Base-by-base conservation (phyloP, 2,113 vertebrate species). In the Nibea coibor region DNA sequence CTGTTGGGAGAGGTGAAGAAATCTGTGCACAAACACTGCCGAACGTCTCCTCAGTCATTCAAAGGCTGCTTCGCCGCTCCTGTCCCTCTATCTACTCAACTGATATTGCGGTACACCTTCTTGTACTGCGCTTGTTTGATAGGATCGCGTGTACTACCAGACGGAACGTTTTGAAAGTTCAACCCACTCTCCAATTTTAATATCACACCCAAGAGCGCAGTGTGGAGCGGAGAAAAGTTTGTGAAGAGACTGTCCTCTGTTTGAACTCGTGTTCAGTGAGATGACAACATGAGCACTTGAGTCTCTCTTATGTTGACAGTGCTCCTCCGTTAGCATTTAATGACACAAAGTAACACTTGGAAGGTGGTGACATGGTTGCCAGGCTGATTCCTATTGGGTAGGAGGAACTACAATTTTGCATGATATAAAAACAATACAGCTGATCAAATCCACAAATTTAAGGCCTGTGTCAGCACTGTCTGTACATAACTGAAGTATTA, bases 1-100 rank as follows among this genome's bases (percentile, higher is more conserved):
- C 62, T 65, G 77, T 54, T 80, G 65, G 80, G 64, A 75, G 57
- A 85, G 84, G 75, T 69, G 78, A 88, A 81, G 73, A 67, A 81
- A 50, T 66, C 35, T 82, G 50, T 48, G 66, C 67, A 67, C 75
- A 78, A 75, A 70, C 69, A n/a, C 20, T 11, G 11, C 54, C 0
- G 1, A 75, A 48, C 14, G 10, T 16, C 70, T 56, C 16, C 73
- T 57, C 50, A 35, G 35, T 78, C 79, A 74, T 59, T 84, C 72
- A 66, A 39, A 78, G 24, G 35, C n/a, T 53, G 63, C 7, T 69
- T 62, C 58, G 19, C 62, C 4, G 22, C 68, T 48, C 53, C 58
- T 20, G 45, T 53, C 71, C 42, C 69, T 70, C 65, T 59, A 67
- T 64, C 80, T 72, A 1, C 54, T n/a, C 51, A 22, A 4, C 9